Percentiles rank a stretch among this genome's conserved stretches.
Conservation (phyloP, 1,140 invertebrate genomes). For the Pseudomyrmex gracilis region DNA sequence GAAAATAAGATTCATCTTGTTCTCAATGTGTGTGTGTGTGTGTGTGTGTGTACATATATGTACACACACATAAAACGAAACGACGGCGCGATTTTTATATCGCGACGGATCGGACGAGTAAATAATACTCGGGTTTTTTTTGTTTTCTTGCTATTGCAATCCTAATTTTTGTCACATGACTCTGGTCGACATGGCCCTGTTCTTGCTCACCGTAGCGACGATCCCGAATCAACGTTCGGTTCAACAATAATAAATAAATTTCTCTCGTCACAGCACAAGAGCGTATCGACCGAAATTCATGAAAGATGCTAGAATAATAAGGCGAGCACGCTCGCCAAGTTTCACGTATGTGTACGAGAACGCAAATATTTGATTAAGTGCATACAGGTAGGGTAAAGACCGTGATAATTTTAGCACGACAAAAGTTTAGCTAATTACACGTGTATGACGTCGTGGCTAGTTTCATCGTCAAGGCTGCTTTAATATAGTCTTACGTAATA, state of each 20-base stretch:
- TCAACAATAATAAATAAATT: constrained; percentile 39
- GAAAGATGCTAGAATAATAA: constrained; percentile 25
- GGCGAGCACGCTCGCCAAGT: neutral
- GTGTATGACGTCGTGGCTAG: constrained; percentile 1
- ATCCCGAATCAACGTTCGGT: constrained; percentile 20
- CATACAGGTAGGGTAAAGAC: neutral
- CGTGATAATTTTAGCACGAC: constrained; percentile 31
- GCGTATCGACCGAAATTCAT: neutral
- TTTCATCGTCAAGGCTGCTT: constrained; percentile 1
- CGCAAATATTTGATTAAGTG: constrained; percentile 39
- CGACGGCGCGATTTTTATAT: constrained; percentile 52
- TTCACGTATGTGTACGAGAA: neutral
- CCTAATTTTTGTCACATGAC: neutral
- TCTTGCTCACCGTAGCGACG: neutral
- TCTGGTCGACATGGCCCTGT: constrained; percentile 22
- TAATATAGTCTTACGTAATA: constrained; percentile 29
- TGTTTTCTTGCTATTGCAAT: constrained; percentile 15
- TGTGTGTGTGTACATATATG: neutral
- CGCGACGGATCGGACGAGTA: constrained; percentile 37
- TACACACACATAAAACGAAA: constrained; percentile 24
- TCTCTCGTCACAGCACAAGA: neutral
- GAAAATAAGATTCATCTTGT: constrained; percentile 73
- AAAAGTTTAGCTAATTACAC: constrained; percentile 50
- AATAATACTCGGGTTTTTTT: constrained; percentile 29
- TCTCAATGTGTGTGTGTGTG: constrained; percentile 34